phyloP scores from a whole-genome alignment of 2,888 invertebrate genomes.

The Paralinhomoeus sp. region DNA sequence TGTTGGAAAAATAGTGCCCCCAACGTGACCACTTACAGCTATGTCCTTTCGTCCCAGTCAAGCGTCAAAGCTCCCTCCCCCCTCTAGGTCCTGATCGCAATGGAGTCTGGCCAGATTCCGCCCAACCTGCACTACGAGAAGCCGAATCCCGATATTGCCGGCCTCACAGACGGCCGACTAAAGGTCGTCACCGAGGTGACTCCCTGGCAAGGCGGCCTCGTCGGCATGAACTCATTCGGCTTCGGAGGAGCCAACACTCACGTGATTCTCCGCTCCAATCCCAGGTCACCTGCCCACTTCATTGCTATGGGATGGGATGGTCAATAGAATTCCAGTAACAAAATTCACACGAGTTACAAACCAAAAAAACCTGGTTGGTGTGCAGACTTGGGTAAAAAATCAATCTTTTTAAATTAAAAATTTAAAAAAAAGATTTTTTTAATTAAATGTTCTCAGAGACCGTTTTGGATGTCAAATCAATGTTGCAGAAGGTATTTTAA shows the following conservation, averaged over 20 bases:
- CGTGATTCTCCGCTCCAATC: slow-evolving; percentile 47
- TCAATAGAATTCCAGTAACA: slow-evolving; percentile 2
- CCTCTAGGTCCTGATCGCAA: slow-evolving; percentile 50
- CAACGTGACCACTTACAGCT: too few relatives aligned
- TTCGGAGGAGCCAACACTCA: slow-evolving; percentile 93
- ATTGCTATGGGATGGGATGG: not conserved
- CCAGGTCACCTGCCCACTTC: too few relatives aligned
- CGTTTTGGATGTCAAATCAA: too few relatives aligned
- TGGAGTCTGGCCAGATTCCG: slow-evolving; percentile 71
- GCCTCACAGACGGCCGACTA: slow-evolving; percentile 65
- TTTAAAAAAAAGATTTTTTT: too few relatives aligned
- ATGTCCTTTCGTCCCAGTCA: too few relatives aligned
- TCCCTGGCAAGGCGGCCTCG: slow-evolving; percentile 68
- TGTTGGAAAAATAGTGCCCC: too few relatives aligned
- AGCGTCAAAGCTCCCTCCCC: too few relatives aligned
- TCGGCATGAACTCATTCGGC: slow-evolving; percentile 84
- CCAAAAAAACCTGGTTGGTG: not conserved
- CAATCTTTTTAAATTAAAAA: too few relatives aligned
- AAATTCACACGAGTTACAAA: not conserved
- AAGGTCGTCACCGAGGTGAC: slow-evolving; percentile 59
- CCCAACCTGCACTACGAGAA: slow-evolving; percentile 62
- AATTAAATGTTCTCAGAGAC: too few relatives aligned
- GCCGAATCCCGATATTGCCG: slow-evolving; percentile 73
- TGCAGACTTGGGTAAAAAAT: too few relatives aligned
- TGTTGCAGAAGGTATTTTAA: too few relatives aligned